A percentile compares a stretch with the other conserved stretches of the same genome.
These are phyloP conservation scores for Zelostemma sp. DNA, from an alignment of 1,140 invertebrate genomes.

Conservation along the genomic window DNA sequence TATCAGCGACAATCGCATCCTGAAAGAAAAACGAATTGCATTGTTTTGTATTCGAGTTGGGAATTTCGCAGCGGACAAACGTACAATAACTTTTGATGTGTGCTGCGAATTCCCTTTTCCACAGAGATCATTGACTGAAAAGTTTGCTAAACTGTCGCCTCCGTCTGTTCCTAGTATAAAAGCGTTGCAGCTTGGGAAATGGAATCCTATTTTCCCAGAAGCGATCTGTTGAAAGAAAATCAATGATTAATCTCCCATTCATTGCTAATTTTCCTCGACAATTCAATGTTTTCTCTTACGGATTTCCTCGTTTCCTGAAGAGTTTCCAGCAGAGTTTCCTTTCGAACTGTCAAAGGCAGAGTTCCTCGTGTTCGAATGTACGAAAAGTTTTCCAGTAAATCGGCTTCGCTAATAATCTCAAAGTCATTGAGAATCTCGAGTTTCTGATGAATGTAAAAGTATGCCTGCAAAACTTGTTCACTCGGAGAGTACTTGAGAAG, in stretches of 20 bases:
- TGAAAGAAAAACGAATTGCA: constrained; percentile 39
- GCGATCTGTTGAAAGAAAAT: constrained; percentile 69
- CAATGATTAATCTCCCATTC: constrained; percentile 12
- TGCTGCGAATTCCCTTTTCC: constrained; percentile 64
- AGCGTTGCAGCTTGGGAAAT: constrained; percentile 72
- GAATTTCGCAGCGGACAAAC: too few relatives aligned
- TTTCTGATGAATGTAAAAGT: constrained; percentile 79
- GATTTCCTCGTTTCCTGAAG: constrained; percentile 64
- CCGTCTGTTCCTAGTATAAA: constrained; percentile 73
- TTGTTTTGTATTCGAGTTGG: neutral
- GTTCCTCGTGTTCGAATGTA: constrained; percentile 72
- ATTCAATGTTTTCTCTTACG: constrained; percentile 43
- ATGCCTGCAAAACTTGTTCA: constrained; percentile 72
- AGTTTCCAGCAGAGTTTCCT: constrained; percentile 51
- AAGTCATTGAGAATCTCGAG: constrained; percentile 74
- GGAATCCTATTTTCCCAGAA: constrained; percentile 76
- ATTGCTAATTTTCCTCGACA: neutral
- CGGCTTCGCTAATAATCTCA: constrained; percentile 74
- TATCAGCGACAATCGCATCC: constrained; percentile 63
- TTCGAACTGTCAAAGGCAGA: constrained; percentile 57
- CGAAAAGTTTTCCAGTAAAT: constrained; percentile 77
- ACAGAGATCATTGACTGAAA: constrained; percentile 72
- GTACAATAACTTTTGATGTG: constrained; percentile 34
- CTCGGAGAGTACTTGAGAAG: constrained; percentile 74
- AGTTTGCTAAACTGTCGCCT: constrained; percentile 71